Base-by-base conservation (phyloP, 64 coral and sea anemone species). In the Platygyra sinensis region DNA sequence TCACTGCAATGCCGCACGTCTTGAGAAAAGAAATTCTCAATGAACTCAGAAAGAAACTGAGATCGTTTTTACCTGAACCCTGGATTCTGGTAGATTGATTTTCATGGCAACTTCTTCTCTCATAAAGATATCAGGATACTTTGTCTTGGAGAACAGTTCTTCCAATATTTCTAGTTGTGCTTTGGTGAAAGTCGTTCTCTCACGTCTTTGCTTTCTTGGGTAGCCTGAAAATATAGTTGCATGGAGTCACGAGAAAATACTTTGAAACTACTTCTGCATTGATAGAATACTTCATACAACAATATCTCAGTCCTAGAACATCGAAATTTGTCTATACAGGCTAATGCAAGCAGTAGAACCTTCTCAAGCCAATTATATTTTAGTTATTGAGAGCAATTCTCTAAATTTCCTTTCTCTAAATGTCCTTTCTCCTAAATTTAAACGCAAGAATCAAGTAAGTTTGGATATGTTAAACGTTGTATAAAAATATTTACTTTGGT, bases 71-170 rank as follows among this genome's bases (percentile, higher is more conserved):
- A 98, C 96, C 93, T 98, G 96, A 10, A 98, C 96, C 90, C 96
- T 89, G 1, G 96, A 98, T 87, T 98, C 96, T 32, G 96, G 96
- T 67, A 98, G 87, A 71, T 92, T 98, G 49, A 98, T 98, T 75
- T 98, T 98, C 93, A 98, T 95, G 2, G 96, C 96, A 13, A 98
- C 96, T 83, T 98, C 96, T 87, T 98, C 96, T 73, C 96, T 89
- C 96, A 98, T 98, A 18, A 98, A 98, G 10, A 98, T 98, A 27
- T 98, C 96, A n/a, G 96, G 96, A 50, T 98, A 98, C 24, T 94
- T 90, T 55, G 96, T 98, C 80, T 98, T 98, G 16, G 96, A 79
- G 60, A 98, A 98, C 17, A 98, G 64, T 25, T 98, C 96, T 65
- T 98, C 96, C 16, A 98, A 90, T 76, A 98, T 98, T 82, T 98